Conservation (phyloP, 92 coral and sea anemone genomes). For the Siderastrea siderea region DNA sequence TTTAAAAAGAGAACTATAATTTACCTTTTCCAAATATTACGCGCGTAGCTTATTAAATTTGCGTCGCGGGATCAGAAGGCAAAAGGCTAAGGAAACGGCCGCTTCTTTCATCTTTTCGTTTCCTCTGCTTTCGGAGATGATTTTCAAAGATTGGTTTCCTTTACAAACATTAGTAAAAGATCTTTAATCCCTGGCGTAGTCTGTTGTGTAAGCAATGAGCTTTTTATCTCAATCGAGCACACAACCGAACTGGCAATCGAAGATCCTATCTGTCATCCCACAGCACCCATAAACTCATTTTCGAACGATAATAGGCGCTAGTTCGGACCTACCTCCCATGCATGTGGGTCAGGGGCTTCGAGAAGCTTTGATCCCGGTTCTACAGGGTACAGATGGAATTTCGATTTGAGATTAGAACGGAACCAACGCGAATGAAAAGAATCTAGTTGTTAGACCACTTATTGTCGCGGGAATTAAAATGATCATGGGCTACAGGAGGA, state of each 20-base stretch:
- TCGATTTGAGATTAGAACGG: conserved; percentile 47
- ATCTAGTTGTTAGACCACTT: conserved; percentile 9
- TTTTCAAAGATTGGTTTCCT: conserved; percentile 14
- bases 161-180: conserved; percentile 35
- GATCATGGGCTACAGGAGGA: conserved; percentile 14
- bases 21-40: background rate
- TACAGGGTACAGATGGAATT: conserved; percentile 40
- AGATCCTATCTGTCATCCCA: conserved; percentile 52
- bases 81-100: background rate
- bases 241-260: conserved; percentile 26
- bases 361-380: conserved; percentile 24
- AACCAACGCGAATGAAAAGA: conserved; percentile 24
- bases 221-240: conserved; percentile 40
- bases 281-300: conserved; percentile 26
- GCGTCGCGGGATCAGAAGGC: background rate
- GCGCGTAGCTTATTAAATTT: background rate
- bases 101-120: background rate
- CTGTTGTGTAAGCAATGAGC: conserved; percentile 44
- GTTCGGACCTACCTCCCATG: background rate
- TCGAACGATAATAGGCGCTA: conserved; percentile 8
- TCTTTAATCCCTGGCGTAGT: conserved; percentile 22
- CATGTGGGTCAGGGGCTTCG: conserved; percentile 48
- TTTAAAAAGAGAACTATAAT: conserved; percentile 1
- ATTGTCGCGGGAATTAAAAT: conserved; percentile 26
- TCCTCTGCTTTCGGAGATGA: background rate